A percentile compares a stretch with the other conserved stretches of the same genome.
Conservation (phyloP, 2,888 invertebrate genomes). For the Tillus elongatus region DNA sequence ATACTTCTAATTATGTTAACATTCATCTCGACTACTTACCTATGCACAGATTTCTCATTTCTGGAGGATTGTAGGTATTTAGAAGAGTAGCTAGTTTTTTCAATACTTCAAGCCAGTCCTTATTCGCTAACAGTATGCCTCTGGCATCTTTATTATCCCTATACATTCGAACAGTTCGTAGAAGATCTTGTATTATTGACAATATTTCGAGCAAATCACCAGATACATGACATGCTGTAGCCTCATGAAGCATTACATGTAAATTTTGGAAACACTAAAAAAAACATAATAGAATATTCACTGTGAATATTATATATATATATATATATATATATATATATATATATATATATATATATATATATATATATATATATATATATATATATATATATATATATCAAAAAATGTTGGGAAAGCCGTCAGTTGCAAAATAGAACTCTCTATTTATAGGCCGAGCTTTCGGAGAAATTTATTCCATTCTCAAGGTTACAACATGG, state of each 20-base stretch:
- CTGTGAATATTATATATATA: slow-evolving; percentile 39
- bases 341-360: too few species aligned
- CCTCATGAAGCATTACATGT: slow-evolving; percentile 90
- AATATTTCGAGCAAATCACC: slow-evolving; percentile 78
- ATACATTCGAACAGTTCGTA: slow-evolving; percentile 61
- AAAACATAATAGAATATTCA: too few species aligned
- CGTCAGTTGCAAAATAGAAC: too few species aligned
- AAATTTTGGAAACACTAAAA: slow-evolving; percentile 78
- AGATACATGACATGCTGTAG: slow-evolving; percentile 78
- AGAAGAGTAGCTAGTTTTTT: slow-evolving; percentile 77
- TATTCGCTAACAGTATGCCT: slow-evolving; percentile 58
- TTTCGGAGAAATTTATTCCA: too few species aligned
- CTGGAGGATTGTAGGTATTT: slow-evolving; percentile 81
- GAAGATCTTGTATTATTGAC: slow-evolving; percentile 63
- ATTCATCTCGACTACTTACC: too few species aligned
- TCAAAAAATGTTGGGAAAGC: too few species aligned
- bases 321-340: too few species aligned
- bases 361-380: too few species aligned
- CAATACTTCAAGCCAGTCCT: slow-evolving; percentile 84
- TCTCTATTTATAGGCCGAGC: too few species aligned
- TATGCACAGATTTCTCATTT: slow-evolving; percentile 69
- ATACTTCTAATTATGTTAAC: too few species aligned
- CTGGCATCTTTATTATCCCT: slow-evolving; percentile 59
- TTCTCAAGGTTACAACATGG: too few species aligned
- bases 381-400: too few species aligned